Evolutionary conservation across 2,888 invertebrate species (phyloP), one percentile per base, ranked within the genome.

Genomic region (Kuschelorhynchus macadamiae): DNA sequence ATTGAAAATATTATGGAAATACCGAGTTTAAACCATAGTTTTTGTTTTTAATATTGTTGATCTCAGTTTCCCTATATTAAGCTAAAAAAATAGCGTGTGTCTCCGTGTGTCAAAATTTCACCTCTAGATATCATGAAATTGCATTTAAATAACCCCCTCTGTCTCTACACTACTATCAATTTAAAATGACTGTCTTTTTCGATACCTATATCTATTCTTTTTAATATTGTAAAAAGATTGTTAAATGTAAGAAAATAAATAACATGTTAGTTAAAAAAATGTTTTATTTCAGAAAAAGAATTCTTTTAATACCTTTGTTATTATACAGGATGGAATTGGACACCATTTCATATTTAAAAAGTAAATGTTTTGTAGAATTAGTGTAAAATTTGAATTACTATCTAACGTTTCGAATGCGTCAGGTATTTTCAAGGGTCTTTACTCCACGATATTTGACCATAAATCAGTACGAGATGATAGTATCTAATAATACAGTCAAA

Each of bases 221-320:
- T 80, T 81, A 81, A 80, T 81, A 80, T 81, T 80, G 79, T 75
- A 25, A 25, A 56, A 50, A 42, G 59, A 78, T 78, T 79, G 80
- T 81, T 78, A 78, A 75, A 77, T 79, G 78, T 80, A 80, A 80
- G 73, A 78, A 79, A 74, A 76, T 71, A 71, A 78, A 77, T 77
- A 77, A 78, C 79, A 79, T 80, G 80, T 81, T 81, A 79, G 79
- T 79, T 81, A 80, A 74, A 77, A 74, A 16, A 12, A 12, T 67
- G 53, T 64, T 57, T 71, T 47, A 61, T 70, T 57, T 42, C 39
- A 14, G 7, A 20, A 20, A 2, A 21, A 14, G 12, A 50, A 50
- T 17, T 16, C 16, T 47, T 2, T 47, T 21, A 12, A 42, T 5
- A 41, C n/a, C n/a, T n/a, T n/a, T n/a, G n/a, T n/a, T n/a, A n/a